phyloP scores from a whole-genome alignment of 2,113 vertebrate genomes.

The Pardalotus punctatus region DNA sequence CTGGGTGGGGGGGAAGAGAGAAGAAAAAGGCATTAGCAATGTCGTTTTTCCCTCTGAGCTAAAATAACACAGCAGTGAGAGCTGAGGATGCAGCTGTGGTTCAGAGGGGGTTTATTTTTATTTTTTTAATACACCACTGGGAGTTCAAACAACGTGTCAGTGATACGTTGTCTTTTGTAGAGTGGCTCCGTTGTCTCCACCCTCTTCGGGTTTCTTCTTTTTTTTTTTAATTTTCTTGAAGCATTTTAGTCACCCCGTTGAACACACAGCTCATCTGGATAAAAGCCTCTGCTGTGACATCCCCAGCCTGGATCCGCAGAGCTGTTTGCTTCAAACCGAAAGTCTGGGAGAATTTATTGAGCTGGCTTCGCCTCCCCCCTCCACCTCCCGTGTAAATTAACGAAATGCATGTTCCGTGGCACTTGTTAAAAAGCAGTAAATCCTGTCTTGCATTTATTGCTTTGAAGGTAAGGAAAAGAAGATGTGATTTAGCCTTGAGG shows the following conservation, averaged over 20 bases:
- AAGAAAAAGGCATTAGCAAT: not conserved
- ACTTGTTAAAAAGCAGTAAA: conserved; percentile 58
- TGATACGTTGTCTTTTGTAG: not conserved
- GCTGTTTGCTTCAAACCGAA: conserved; percentile 51
- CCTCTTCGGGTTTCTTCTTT: not conserved
- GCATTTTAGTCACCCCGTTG: conserved; percentile 34
- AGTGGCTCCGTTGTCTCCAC: not conserved
- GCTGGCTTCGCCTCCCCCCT: not conserved
- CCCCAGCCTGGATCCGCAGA: not conserved
- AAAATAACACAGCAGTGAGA: not conserved
- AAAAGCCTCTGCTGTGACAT: conserved; percentile 60
- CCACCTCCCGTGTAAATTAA: not conserved
- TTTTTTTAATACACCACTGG: conserved; percentile 46
- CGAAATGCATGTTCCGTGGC: conserved; percentile 42
- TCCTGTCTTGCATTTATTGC: not conserved
- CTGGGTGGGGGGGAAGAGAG: not conserved
- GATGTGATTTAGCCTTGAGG: not conserved
- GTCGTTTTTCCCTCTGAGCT: not conserved
- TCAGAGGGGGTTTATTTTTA: conserved; percentile 28
- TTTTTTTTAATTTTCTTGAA: conserved; percentile 23
- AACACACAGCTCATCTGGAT: conserved; percentile 48
- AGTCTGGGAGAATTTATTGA: conserved; percentile 55
- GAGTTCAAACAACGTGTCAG: conserved; percentile 48
- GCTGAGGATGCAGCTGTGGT: conserved; percentile 49
- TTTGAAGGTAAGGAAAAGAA: not conserved